Conservation (phyloP, 2,888 invertebrate species). For the Tetragonisca angustula region DNA sequence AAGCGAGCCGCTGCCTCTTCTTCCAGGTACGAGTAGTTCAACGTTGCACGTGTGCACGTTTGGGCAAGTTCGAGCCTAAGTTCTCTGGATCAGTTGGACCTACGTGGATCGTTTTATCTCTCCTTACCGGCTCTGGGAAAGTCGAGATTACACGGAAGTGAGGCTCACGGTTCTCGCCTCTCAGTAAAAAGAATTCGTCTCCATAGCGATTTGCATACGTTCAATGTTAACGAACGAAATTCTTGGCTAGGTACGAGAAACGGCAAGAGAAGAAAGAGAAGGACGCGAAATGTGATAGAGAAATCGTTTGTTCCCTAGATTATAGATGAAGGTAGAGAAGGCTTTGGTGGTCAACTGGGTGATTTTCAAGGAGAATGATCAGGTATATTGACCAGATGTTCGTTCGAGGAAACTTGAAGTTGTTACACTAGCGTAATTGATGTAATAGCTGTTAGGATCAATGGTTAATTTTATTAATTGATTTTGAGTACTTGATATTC, state of each 20-base stretch:
- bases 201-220: constrained; percentile 51
- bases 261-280: not conserved
- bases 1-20: constrained; percentile 22
- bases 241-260: constrained; percentile 13
- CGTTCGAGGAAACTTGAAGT: not conserved
- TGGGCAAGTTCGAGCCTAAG: constrained; percentile 14
- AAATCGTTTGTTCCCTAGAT: constrained; percentile 31
- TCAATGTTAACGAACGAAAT: constrained; percentile 58
- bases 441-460: not conserved
- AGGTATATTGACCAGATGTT: not conserved
- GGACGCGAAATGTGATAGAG: constrained; percentile 7
- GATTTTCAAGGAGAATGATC: not conserved
- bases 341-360: not conserved
- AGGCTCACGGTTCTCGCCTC: not conserved
- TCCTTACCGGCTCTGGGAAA: constrained; percentile 41
- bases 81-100: constrained; percentile 15
- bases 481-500: too few relatives aligned
- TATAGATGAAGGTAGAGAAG: constrained; percentile 4
- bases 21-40: constrained; percentile 35
- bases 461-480: not conserved
- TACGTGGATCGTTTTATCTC: constrained; percentile 48
- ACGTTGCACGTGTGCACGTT: constrained; percentile 30
- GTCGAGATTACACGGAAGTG: constrained; percentile 55
- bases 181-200: constrained; percentile 44
- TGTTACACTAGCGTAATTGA: not conserved